Percentiles rank a stretch among this genome's conserved stretches.
Evolutionary conservation across 1,140 invertebrate genomes (phyloP).

Genomic region (Diorhabda elongata): DNA sequence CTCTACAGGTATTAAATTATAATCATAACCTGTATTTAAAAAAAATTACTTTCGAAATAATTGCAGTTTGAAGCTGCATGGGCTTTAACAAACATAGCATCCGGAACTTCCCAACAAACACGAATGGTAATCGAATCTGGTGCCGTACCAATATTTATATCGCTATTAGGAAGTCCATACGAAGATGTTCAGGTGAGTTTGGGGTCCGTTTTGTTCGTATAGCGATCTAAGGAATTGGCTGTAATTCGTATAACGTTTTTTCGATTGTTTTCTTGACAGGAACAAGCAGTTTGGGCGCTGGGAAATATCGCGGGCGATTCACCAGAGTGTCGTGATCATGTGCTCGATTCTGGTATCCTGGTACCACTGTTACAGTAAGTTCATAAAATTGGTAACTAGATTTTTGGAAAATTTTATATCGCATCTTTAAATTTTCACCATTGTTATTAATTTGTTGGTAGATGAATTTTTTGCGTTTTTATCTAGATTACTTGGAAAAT

Average conservation of each 20-base stretch:
- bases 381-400: background rate
- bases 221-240: too few relatives aligned
- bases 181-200: conserved; percentile 69
- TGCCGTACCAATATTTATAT: conserved; percentile 89
- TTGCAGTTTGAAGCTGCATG: conserved; percentile 95
- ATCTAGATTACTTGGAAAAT: conserved; percentile 76
- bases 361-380: conserved; percentile 84
- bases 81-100: conserved; percentile 97
- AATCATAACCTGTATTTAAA: background rate
- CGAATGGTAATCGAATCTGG: conserved; percentile 89
- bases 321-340: conserved; percentile 86
- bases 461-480: background rate
- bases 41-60: conserved; percentile 4
- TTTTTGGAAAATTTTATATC: background rate
- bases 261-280: conserved; percentile 52
- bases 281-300: conserved; percentile 94
- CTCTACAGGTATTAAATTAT: conserved; percentile 65
- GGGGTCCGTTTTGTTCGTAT: too few relatives aligned
- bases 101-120: conserved; percentile 92
- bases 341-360: conserved; percentile 81
- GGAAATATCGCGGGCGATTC: conserved; percentile 97
- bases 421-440: too few relatives aligned
- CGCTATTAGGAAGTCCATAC: conserved; percentile 71
- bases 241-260: too few relatives aligned
- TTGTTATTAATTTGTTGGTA: too few relatives aligned